Percentiles rank a stretch among this genome's conserved stretches.
Conservation (phyloP, 1,140 invertebrate species). For the Physella acuta region DNA sequence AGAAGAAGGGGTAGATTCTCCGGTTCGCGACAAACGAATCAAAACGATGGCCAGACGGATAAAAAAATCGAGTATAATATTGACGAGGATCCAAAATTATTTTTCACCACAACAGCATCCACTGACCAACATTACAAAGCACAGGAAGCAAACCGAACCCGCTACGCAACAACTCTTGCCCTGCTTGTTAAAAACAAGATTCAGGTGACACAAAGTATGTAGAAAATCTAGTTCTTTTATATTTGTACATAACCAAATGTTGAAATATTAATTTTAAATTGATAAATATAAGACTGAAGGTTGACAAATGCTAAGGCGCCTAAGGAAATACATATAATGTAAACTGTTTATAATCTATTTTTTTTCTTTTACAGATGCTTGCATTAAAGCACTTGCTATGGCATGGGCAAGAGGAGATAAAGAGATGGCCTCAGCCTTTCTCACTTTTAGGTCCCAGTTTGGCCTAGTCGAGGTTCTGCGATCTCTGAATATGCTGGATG, state of each 20-base stretch:
- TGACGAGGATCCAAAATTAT: conserved; percentile 40
- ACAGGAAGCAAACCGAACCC: conserved; percentile 45
- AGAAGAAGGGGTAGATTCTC: not conserved
- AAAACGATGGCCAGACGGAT: too few species aligned
- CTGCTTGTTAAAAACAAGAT: conserved; percentile 48
- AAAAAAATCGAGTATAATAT: conserved; percentile 32
- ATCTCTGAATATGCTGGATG: conserved; percentile 52
- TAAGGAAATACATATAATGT: not conserved
- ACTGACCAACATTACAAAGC: conserved; percentile 50
- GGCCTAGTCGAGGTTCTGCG: conserved; percentile 55
- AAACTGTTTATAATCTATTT: not conserved
- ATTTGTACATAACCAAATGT: too few species aligned
- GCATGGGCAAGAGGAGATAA: conserved; percentile 55
- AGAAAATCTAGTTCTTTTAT: too few species aligned
- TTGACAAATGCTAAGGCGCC: not conserved
- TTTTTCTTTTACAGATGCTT: conserved; percentile 44
- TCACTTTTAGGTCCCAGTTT: conserved; percentile 45
- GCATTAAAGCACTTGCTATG: conserved; percentile 49
- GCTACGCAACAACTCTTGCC: conserved; percentile 51
- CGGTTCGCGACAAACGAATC: too few species aligned
- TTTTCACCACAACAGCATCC: conserved; percentile 43
- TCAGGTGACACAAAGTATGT: conserved; percentile 55
- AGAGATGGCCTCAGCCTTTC: conserved; percentile 44
- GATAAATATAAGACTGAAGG: too few species aligned
- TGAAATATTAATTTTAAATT: too few species aligned